Evolutionary conservation across 2,113 vertebrate genomes (phyloP).

Genomic region (Mesoclemmys tuberculata): DNA sequence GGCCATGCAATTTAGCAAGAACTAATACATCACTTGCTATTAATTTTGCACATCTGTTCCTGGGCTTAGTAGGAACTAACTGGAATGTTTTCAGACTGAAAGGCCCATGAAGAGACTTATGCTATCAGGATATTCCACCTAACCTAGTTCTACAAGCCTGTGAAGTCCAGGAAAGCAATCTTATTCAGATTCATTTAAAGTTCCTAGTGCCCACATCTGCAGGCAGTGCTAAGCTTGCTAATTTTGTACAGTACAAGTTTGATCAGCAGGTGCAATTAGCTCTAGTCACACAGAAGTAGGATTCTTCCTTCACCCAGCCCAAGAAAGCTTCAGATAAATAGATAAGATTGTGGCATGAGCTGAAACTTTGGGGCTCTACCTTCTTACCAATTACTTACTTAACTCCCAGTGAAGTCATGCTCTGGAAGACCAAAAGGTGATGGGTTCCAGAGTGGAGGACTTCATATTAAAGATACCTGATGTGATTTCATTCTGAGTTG

Average conservation of each 20-base stretch:
- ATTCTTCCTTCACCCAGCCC: neutral
- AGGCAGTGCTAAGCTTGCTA: neutral
- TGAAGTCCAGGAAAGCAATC: neutral
- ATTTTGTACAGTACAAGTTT: neutral
- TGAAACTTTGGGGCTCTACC: neutral
- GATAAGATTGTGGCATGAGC: neutral
- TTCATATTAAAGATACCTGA: neutral
- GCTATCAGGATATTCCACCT: neutral
- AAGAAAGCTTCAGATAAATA: neutral
- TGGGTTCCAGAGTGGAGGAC: neutral
- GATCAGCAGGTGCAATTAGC: neutral
- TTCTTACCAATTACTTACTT: neutral
- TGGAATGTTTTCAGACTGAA: neutral
- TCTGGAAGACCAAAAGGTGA: neutral
- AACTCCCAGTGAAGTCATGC: neutral
- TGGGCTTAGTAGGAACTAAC: neutral
- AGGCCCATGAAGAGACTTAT: neutral
- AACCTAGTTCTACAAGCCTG: neutral
- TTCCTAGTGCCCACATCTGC: neutral
- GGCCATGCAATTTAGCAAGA: neutral
- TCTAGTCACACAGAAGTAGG: neutral
- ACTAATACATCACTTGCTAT: neutral
- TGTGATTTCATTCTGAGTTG: neutral
- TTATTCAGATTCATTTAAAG: neutral
- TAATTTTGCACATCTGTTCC: neutral